Evolutionary conservation across 2,888 invertebrate genomes (phyloP), one percentile per base, ranked within the genome.

Genomic region (Phengaris alcon): DNA sequence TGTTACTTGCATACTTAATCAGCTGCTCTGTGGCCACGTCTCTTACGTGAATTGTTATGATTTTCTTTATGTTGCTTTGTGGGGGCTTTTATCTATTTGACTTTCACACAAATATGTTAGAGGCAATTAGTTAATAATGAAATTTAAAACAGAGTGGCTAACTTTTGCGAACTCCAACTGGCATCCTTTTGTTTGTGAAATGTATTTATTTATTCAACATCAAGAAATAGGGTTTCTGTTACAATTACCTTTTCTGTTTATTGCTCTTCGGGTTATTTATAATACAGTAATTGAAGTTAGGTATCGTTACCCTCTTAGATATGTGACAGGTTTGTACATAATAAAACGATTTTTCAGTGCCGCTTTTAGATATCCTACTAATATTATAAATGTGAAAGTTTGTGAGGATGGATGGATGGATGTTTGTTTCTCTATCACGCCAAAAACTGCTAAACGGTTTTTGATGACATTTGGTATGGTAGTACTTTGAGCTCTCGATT

Each of bases 211-310:
- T 64, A 44, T 64, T 64, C 64, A 64, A 35, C 64, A 6, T 15
- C 59, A 59, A 64, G 6, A 35, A 64, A 52, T 52, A 52, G 12
- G 59, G 59, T 10, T 44, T 44, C 12, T 5, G 12, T 64, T 64
- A 64, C 35, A 64, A 44, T 44, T 64, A 44, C 12, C 35, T n/a
- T 13, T 44, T 13, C 10, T 64, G 6, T 44, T 12, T 35, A 64
- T 13, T 64, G 35, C 64, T 64, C 64, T 64, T 64, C 6, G 64
- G 64, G 12, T 64, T 64, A 64, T 64, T 64, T 64, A 64, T 64
- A 64, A 44, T 64, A 35, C 13, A 64, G 64, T 35, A 64, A 64
- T 64, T 64, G 12, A 35, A 12, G 22, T 44, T 64, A 52, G 52
- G 12, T 48, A 57, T 57, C 15, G 3, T 2, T 10, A 12, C 64